Evolutionary conservation across 1,140 invertebrate genomes (phyloP), one percentile per base, ranked within the genome.

Genomic region (Meteorus sp.): DNA sequence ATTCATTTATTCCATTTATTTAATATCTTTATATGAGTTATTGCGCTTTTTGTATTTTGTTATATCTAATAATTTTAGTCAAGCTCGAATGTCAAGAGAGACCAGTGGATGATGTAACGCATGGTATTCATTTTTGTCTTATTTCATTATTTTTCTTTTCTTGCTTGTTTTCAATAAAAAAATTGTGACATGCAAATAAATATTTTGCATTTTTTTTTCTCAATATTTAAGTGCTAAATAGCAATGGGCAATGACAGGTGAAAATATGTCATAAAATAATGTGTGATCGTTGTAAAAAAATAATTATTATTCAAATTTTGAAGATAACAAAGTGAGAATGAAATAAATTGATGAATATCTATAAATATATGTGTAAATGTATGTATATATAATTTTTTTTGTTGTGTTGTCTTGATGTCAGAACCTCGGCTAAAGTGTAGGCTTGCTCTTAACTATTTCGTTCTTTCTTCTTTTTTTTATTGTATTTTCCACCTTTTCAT

Each of bases 401-500:
- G n/a, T n/a, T n/a, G n/a, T n/a, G 4, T 5, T 57, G 35, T 50
- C 20, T 55, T 27, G 52, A 56, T 67, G 65, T 68, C 69, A 64
- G 72, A 73, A 74, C 72, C 72, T 74, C 71, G 71, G 72, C 72
- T 69, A 73, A 74, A 74, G 72, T 70, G 65, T 70, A 53, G 59
- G 47, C 31, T 43, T 11, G n/a, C 20, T 13, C 23, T 17, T n/a
- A 20, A 11, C 29, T 37, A 17, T 47, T 45, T 45, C 22, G 25
- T 27, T 27, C 19, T 23, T 57, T 13, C 7, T 33, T n/a, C 31
- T 45, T 47, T 47, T 35, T 35, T 17, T 35, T 52, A 19, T n/a
- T n/a, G n/a, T n/a, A n/a, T n/a, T n/a, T n/a, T n/a, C n/a, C n/a
- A n/a, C n/a, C n/a, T n/a, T n/a, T n/a, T n/a, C n/a, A n/a, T n/a